Evolutionary conservation across 1,140 invertebrate species (phyloP).

Genomic region (Schlechtendalia chinensis): DNA sequence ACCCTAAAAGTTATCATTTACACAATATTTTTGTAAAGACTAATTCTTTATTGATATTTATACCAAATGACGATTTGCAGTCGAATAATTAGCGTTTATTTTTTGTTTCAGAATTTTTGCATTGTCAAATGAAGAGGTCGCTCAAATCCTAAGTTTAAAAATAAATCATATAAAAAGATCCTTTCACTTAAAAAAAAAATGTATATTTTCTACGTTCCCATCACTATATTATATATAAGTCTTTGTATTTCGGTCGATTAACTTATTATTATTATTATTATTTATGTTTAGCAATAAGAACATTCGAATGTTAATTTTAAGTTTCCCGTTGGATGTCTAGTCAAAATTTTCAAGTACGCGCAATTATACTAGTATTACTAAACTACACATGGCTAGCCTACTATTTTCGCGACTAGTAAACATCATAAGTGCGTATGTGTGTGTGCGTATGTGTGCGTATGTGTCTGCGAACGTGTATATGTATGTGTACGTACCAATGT

Average conservation of each 20-base stretch:
- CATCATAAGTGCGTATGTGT: neutral
- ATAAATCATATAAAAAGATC: neutral
- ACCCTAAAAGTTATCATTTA: too few species aligned
- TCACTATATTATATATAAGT: slow-evolving; percentile 11
- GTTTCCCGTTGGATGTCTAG: slow-evolving; percentile 35
- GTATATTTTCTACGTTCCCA: slow-evolving; percentile 32
- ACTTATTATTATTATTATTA: slow-evolving; percentile 24
- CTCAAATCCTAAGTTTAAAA: slow-evolving; percentile 21
- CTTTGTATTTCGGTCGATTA: slow-evolving; percentile 30
- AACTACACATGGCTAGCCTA: neutral
- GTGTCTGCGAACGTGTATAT: too few species aligned
- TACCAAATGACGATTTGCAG: neutral
- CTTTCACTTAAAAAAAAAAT: slow-evolving; percentile 4
- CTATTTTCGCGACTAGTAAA: neutral
- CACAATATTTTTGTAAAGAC: neutral
- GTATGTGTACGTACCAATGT: too few species aligned
- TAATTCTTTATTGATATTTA: neutral
- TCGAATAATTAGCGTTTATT: neutral
- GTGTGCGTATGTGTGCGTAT: neutral
- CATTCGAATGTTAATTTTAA: slow-evolving; percentile 26
- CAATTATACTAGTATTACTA: neutral
- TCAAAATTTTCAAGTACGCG: slow-evolving; percentile 14
- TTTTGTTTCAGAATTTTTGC: slow-evolving; percentile 15
- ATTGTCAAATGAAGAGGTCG: slow-evolving; percentile 1
- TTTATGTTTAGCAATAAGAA: slow-evolving; percentile 10